These are phyloP conservation scores for Pterophyllum scalare DNA, from an alignment of 2,113 vertebrate species.

Conservation along the genomic window DNA sequence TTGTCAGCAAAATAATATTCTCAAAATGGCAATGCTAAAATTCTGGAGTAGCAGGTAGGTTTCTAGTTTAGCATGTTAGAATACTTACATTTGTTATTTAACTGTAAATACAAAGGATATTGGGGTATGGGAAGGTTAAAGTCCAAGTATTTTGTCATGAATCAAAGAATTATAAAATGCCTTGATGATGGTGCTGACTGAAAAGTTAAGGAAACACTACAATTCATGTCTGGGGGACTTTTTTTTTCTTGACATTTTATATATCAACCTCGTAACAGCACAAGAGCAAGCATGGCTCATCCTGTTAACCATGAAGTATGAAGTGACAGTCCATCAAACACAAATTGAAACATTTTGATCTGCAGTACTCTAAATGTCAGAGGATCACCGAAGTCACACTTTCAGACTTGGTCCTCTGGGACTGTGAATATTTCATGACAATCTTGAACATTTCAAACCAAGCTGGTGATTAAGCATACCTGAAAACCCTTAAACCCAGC, in stretches of 20 bases:
- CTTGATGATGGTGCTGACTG: not conserved
- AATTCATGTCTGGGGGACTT: not conserved
- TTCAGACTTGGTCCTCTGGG: not conserved
- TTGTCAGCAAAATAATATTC: not conserved
- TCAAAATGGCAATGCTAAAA: not conserved
- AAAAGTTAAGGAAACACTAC: not conserved
- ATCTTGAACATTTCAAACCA: not conserved
- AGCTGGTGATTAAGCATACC: not conserved
- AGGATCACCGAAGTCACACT: not conserved
- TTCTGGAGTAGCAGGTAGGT: too few species aligned
- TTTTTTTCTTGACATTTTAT: not conserved
- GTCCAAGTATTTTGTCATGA: not conserved
- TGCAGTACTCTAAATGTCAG: not conserved
- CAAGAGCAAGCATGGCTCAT: not conserved
- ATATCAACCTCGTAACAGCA: not conserved
- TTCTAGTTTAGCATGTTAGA: not conserved
- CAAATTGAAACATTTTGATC: not conserved
- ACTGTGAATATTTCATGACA: not conserved
- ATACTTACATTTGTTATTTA: not conserved
- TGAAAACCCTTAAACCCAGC: not conserved
- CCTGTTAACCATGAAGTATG: not conserved
- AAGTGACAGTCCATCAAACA: not conserved
- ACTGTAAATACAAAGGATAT: not conserved
- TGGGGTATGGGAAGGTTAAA: not conserved
- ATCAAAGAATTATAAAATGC: not conserved